These are phyloP conservation scores for Polydrusus cervinus DNA, from an alignment of 2,888 invertebrate species.

Conservation along the genomic window DNA sequence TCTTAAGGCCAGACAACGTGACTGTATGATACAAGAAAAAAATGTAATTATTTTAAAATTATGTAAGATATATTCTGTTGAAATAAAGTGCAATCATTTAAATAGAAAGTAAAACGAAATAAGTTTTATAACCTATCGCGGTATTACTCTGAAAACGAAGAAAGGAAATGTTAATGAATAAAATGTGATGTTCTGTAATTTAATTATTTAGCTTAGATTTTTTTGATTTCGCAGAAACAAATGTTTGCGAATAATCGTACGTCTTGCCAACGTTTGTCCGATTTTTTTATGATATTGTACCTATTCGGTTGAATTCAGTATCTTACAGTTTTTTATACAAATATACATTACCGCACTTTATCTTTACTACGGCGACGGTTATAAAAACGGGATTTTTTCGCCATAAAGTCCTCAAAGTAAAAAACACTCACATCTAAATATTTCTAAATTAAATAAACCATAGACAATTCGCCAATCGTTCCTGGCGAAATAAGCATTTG, in stretches of 20 bases:
- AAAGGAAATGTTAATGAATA: constrained; percentile 64
- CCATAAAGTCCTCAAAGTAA: too few species aligned
- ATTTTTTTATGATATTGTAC: constrained; percentile 23
- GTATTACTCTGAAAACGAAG: constrained; percentile 49
- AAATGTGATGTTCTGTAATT: constrained; percentile 66
- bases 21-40: constrained; percentile 2
- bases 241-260: constrained; percentile 37
- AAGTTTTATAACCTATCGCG: constrained; percentile 2
- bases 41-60: constrained; percentile 16
- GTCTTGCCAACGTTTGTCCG: constrained; percentile 51
- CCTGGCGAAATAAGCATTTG: too few species aligned
- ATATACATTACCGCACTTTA: too few species aligned
- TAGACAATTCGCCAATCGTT: too few species aligned
- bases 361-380: too few species aligned
- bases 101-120: constrained; percentile 48
- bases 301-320: constrained; percentile 4
- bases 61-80: constrained; percentile 34
- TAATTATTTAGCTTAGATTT: constrained; percentile 52
- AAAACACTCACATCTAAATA: too few species aligned
- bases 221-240: constrained; percentile 24
- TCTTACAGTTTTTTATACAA: constrained; percentile 12
- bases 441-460: too few species aligned
- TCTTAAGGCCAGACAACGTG: neutral
- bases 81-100: constrained; percentile 68
- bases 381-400: too few species aligned